Base-by-base conservation (phyloP, 2,113 vertebrate genomes). In the Sardina pilchardus region DNA sequence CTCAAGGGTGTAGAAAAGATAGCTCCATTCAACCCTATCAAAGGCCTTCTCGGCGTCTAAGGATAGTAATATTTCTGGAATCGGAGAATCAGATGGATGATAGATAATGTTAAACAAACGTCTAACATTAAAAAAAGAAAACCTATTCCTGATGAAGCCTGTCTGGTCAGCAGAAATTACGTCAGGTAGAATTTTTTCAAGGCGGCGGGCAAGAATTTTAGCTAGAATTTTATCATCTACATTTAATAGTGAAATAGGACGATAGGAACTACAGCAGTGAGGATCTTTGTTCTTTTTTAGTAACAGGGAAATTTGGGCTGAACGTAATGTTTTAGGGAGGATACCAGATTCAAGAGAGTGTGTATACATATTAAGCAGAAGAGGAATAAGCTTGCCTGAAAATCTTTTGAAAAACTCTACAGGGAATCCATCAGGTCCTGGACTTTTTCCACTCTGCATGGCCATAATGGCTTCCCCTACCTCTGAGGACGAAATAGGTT, bases 171-270 rank as follows among this genome's bases (percentile, higher is more conserved):
- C 16, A 6, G 43, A 82, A 42, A 87, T 82, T 47, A 87, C 43
- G 50, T 75, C 17, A 36, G 85, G 63, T 50, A 86, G 24, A 9
- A 48, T 43, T 47, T 44, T 19, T 83, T 83, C 53, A 24, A 88
- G 50, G 30, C 84, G 83, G 36, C 17, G 48, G 59, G 87, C 56
- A 6, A 88, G 78, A n/a, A 78, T 36, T 17, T 83, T 85, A 17
- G 83, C 30, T 34, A 88, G 21, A 19, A 85, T 82, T 53, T 85
- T 85, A 1, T 75, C 71, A 56, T 85, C 83, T 16, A 78, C 47
- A 5, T 88, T 88, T 53, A 88, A 59, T 12, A 88, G 81, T 42
- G 84, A 85, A 44, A 85, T 83, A 19, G 87, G 87, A 17, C 81
- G 59, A 59, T 88, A 88, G 30, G n/a, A n/a, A n/a, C n/a, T n/a